Conservation (phyloP, 2,113 vertebrate genomes). For the Corythaeola cristata region DNA sequence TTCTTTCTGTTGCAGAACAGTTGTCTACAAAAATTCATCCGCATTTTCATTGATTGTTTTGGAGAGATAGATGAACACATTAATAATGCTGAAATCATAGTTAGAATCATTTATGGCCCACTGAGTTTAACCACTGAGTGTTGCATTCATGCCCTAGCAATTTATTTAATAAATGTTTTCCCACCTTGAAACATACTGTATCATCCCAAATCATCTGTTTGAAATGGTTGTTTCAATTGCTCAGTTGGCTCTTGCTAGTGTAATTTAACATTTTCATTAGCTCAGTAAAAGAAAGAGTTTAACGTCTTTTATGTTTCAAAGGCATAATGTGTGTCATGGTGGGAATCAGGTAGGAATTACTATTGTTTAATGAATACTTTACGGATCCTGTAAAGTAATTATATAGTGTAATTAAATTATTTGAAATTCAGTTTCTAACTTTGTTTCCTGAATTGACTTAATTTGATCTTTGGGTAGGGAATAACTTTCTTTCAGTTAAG, state of each 20-base stretch:
- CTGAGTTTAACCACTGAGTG: constrained; percentile 9
- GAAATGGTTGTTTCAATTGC: constrained; percentile 56
- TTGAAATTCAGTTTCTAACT: constrained; percentile 76
- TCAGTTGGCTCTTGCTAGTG: constrained; percentile 42
- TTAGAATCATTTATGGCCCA: constrained; percentile 4
- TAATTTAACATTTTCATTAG: constrained; percentile 72
- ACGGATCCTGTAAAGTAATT: constrained; percentile 71
- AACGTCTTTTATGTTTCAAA: constrained; percentile 70
- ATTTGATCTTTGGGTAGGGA: constrained; percentile 62
- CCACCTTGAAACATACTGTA: constrained; percentile 57
- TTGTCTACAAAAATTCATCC: constrained; percentile 30
- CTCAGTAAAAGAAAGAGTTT: constrained; percentile 63
- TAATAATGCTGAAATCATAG: constrained; percentile 26
- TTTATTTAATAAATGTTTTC: constrained; percentile 66
- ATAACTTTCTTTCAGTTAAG: constrained; percentile 58
- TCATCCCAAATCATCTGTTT: constrained; percentile 60
- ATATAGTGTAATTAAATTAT: constrained; percentile 76
- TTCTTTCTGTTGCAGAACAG: constrained; percentile 10
- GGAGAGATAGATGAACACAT: neutral
- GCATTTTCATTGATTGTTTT: constrained; percentile 1
- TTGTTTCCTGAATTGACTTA: constrained; percentile 69
- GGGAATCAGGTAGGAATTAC: constrained; percentile 74
- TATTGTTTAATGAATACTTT: constrained; percentile 77
- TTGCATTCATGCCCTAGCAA: constrained; percentile 41
- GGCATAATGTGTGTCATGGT: constrained; percentile 49